Evolutionary conservation across 2,113 vertebrate species (phyloP), one percentile per base, ranked within the genome.

Genomic region (Siniperca knerii): DNA sequence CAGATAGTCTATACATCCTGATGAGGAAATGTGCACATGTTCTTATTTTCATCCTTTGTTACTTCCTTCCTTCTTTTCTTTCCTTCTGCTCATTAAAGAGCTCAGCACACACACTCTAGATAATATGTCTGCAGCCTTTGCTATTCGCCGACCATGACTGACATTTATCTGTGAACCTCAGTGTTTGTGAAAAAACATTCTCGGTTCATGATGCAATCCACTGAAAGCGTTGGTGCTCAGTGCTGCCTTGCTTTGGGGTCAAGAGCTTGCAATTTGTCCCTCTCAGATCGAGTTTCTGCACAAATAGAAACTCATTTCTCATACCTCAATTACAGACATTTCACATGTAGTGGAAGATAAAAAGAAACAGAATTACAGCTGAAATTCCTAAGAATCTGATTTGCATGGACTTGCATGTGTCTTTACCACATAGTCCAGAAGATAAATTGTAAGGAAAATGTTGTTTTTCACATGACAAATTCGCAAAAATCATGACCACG

Each of bases 241-340:
- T 2, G 62, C 23, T 23, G 12, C 42, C 29, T 16, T 16, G 18
- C 62, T 68, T 29, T 37, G 20, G 1, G 61, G 44, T 79, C 64
- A 62, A 54, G 46, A 74, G 62, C 61, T 44, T 44, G 37, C 42
- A 72, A 72, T 81, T 67, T 81, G 60, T 74, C 75, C 74, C 69
- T 48, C 40, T 60, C 50, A 77, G 71, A 85, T 75, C 55, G 44
- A 73, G 33, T 77, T 77, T 67, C 61, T 78, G 67, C 40, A 44
- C 6, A 77, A 77, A 81, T 20, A 55, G 7, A 64, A 50, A 46
- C 40, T 66, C 4, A 52, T 57, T 58, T 84, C n/a, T 50, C 11
- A 46, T 48, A 21, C 15, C 6, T 23, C 11, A 0, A 20, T 46
- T 7, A 25, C 21, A 25, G 42, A 60, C 2, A 21, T n/a, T 15